phyloP scores from a whole-genome alignment of 2,797 vertebrate species.

The Enteromius mattozi region DNA sequence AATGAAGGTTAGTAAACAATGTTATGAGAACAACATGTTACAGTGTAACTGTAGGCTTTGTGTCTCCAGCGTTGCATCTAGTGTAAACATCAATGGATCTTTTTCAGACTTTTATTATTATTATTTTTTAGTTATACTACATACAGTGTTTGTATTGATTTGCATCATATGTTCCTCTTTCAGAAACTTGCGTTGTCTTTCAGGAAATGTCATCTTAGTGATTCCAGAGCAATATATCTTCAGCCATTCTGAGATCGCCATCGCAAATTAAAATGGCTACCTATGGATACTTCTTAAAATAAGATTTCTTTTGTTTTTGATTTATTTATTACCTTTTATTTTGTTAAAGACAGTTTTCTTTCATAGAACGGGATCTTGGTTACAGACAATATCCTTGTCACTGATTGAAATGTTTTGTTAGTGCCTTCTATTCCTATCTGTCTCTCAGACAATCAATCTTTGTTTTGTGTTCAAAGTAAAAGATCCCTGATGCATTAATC shows the following conservation, averaged over 20 bases:
- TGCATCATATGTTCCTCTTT: constrained; percentile 8
- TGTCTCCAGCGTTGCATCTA: background rate
- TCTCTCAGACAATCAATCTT: constrained; percentile 40
- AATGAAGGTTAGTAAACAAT: constrained; percentile 20
- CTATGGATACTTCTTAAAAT: constrained; percentile 1
- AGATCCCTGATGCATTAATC: constrained; percentile 1
- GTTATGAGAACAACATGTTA: background rate
- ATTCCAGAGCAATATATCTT: constrained; percentile 10
- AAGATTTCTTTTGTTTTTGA: background rate
- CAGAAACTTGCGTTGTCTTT: constrained; percentile 40
- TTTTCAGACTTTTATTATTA: background rate
- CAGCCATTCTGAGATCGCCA: background rate
- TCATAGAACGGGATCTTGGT: background rate
- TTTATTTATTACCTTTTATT: too few relatives aligned
- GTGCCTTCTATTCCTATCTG: constrained; percentile 51
- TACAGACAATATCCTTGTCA: background rate
- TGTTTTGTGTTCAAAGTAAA: background rate
- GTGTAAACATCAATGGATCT: background rate
- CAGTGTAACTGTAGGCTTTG: background rate
- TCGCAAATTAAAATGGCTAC: background rate
- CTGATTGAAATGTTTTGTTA: constrained; percentile 30
- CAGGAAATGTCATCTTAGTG: background rate
- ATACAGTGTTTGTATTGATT: background rate
- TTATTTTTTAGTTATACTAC: background rate
- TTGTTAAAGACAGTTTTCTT: background rate